Conservation (phyloP, 2,888 invertebrate genomes). For the Eucriotettix oculatus region DNA sequence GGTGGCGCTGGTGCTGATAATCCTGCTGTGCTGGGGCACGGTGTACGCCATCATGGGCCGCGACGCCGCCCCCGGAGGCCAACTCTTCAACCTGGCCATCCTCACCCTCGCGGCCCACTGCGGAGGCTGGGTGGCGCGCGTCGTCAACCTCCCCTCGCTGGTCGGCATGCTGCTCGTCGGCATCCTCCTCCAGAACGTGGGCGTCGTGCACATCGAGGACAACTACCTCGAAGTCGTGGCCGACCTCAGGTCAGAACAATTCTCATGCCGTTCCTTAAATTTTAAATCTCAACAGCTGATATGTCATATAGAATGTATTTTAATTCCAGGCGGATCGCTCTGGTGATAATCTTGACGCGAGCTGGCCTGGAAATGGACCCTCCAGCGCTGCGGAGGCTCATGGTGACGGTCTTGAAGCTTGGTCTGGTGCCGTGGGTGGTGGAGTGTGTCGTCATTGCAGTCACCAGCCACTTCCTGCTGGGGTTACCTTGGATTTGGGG, state of each 20-base stretch:
- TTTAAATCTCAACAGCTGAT: no score
- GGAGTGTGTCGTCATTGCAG: slow-evolving; percentile 25
- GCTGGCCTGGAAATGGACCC: slow-evolving; percentile 33
- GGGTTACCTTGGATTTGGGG: slow-evolving; percentile 30
- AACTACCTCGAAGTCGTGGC: slow-evolving; percentile 46
- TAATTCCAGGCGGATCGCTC: slow-evolving; percentile 26
- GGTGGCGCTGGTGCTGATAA: slow-evolving; percentile 52
- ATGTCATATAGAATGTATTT: neutral
- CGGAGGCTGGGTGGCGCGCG: slow-evolving; percentile 30
- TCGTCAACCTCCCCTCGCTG: slow-evolving; percentile 64
- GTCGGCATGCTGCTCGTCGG: slow-evolving; percentile 79
- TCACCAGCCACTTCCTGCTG: slow-evolving; percentile 25
- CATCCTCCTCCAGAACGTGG: slow-evolving; percentile 53
- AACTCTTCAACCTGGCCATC: slow-evolving; percentile 9
- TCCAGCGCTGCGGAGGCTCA: slow-evolving; percentile 24
- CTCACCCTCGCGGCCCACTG: slow-evolving; percentile 7
- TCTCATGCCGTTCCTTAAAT: no score
- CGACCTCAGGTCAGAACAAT: slow-evolving; percentile 44
- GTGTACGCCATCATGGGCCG: neutral
- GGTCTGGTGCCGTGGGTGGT: slow-evolving; percentile 28
- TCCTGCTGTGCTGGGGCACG: slow-evolving; percentile 12
- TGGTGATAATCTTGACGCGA: slow-evolving; percentile 30
- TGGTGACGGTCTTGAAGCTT: slow-evolving; percentile 22
- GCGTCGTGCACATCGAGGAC: slow-evolving; percentile 51
- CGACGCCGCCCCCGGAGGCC: neutral